A percentile compares a stretch with the other conserved stretches of the same genome.
These are phyloP conservation scores for Mormyrops attenuatus DNA, from an alignment of 2,797 vertebrate species.

Conservation along the genomic window DNA sequence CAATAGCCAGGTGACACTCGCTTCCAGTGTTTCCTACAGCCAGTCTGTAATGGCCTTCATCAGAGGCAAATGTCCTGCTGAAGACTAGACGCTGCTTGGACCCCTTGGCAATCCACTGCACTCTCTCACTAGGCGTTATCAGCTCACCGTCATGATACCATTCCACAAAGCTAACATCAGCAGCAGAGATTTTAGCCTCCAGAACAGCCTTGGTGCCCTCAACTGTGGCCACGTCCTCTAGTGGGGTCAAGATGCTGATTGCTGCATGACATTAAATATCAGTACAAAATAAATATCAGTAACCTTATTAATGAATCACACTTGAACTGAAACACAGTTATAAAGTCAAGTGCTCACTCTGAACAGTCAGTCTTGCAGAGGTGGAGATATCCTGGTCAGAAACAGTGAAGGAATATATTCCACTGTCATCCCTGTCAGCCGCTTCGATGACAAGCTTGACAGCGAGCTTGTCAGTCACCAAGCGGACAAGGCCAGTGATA, in stretches of 20 bases:
- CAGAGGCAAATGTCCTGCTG: slow-evolving; percentile 78
- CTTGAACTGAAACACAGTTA: not conserved
- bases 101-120: slow-evolving; percentile 90
- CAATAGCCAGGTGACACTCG: slow-evolving; percentile 77
- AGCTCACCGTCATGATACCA: slow-evolving; percentile 86
- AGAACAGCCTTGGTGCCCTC: slow-evolving; percentile 92
- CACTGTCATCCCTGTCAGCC: slow-evolving; percentile 77
- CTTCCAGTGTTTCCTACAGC: slow-evolving; percentile 84
- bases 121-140: slow-evolving; percentile 73
- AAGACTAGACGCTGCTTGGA: slow-evolving; percentile 88
- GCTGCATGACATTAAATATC: slow-evolving; percentile 55
- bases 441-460: slow-evolving; percentile 94
- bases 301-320: not conserved
- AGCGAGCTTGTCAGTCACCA: slow-evolving; percentile 87
- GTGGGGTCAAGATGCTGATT: slow-evolving; percentile 76
- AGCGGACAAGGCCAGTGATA: slow-evolving; percentile 79
- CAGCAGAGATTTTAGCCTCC: slow-evolving; percentile 90
- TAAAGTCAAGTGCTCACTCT: slow-evolving; percentile 69
- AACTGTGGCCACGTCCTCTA: slow-evolving; percentile 77
- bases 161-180: slow-evolving; percentile 84
- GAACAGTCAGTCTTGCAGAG: slow-evolving; percentile 73
- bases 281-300: not conserved
- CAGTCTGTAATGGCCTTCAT: slow-evolving; percentile 81
- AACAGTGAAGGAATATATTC: slow-evolving; percentile 80
- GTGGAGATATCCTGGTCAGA: slow-evolving; percentile 79